Conservation (phyloP, 2,113 vertebrate species). For the Saccopteryx bilineata region DNA sequence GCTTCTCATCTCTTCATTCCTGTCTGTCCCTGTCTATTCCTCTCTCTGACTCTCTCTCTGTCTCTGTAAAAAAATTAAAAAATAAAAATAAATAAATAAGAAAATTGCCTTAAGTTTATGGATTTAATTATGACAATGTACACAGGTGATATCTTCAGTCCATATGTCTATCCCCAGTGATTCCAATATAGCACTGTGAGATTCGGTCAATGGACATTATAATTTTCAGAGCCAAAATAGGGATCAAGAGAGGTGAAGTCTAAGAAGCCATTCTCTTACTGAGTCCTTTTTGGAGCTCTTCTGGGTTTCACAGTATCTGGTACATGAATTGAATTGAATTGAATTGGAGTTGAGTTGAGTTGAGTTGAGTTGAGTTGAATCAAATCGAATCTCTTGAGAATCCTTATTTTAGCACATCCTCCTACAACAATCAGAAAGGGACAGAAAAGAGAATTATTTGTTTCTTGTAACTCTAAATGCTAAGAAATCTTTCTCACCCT, state of each 20-base stretch:
- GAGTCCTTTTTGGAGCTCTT: not conserved
- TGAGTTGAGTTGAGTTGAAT: not conserved
- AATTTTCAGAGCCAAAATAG: not conserved
- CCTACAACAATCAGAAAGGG: not conserved
- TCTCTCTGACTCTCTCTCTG: too few species aligned
- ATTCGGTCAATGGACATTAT: not conserved
- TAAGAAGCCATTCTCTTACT: not conserved
- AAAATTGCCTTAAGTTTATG: conserved; percentile 50
- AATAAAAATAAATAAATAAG: conserved; percentile 40
- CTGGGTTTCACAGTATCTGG: not conserved
- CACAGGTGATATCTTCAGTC: conserved; percentile 3
- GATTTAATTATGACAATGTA: conserved; percentile 60
- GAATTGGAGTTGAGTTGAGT: not conserved
- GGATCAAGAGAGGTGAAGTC: not conserved
- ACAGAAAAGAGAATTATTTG: not conserved
- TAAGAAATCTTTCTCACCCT: not conserved
- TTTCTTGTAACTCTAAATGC: not conserved
- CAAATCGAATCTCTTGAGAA: not conserved
- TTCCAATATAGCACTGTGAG: conserved; percentile 11
- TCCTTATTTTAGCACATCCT: not conserved
- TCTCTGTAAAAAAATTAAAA: not conserved
- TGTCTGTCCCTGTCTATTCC: too few species aligned
- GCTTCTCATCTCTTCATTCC: too few species aligned
- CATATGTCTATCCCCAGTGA: conserved; percentile 19
- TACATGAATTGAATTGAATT: not conserved